phyloP scores from a whole-genome alignment of 2,888 invertebrate species.

The Blera fallax region DNA sequence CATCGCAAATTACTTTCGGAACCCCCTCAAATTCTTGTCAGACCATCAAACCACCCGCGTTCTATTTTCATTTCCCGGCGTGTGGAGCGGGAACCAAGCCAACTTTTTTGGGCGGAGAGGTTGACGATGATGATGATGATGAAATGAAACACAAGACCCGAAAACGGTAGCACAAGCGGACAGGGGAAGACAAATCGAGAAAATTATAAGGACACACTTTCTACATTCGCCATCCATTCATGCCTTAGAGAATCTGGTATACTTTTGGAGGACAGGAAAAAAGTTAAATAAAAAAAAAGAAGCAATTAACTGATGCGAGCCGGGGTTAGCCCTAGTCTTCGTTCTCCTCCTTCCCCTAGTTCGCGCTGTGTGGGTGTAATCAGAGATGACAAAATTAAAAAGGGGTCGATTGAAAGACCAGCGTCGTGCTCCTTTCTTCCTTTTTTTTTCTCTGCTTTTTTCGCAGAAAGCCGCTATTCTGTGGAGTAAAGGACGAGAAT shows the following conservation, averaged over 20 bases:
- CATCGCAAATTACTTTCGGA: conserved; percentile 68
- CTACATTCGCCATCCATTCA: conserved; percentile 16
- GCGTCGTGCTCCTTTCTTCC: conserved; percentile 38
- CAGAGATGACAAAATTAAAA: conserved; percentile 68
- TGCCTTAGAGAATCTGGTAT: background rate
- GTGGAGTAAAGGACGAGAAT: background rate
- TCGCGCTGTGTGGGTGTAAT: conserved; percentile 50
- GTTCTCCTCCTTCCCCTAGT: background rate
- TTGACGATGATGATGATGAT: conserved; percentile 55
- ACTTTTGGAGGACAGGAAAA: background rate
- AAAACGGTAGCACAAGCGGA: conserved; percentile 32
- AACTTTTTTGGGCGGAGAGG: conserved; percentile 14
- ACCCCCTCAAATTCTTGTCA: conserved; percentile 23
- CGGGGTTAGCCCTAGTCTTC: conserved; percentile 33
- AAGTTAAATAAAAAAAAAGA: conserved; percentile 44
- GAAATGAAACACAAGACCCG: conserved; percentile 64
- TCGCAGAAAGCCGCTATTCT: background rate
- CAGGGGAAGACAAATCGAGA: conserved; percentile 37
- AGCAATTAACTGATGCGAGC: conserved; percentile 66
- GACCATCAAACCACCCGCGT: conserved; percentile 46
- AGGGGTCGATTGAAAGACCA: conserved; percentile 59
- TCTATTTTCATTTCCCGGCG: conserved; percentile 48
- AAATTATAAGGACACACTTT: conserved; percentile 62
- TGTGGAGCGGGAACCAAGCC: conserved; percentile 46
- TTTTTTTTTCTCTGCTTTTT: conserved; percentile 23